Evolutionary conservation across 2,113 vertebrate genomes (phyloP).

Genomic region (Bungarus multicinctus): DNA sequence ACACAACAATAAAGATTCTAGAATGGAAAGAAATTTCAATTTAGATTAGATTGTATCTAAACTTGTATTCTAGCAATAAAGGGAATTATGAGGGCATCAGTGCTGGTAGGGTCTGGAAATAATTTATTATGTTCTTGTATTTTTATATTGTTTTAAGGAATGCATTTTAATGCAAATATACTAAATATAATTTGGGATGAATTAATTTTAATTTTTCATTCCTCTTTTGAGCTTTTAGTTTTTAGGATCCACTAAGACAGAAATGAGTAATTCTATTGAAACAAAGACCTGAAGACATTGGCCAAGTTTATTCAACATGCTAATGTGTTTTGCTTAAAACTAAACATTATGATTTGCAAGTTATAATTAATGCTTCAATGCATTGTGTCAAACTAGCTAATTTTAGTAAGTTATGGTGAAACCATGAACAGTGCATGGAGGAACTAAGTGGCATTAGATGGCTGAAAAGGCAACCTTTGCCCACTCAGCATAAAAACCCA

Average conservation of each 20-base stretch:
- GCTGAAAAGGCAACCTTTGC: slow-evolving; percentile 32
- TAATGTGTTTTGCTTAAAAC: neutral
- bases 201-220: neutral
- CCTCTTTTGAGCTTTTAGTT: neutral
- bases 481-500: neutral
- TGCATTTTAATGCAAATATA: slow-evolving; percentile 43
- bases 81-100: neutral
- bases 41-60: slow-evolving; percentile 20
- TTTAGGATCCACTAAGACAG: neutral
- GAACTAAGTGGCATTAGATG: slow-evolving; percentile 16
- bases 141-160: slow-evolving; percentile 29
- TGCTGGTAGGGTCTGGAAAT: neutral
- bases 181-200: neutral
- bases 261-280: neutral
- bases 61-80: neutral
- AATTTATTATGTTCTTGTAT: neutral
- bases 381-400: neutral
- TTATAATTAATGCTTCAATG: neutral
- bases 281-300: neutral
- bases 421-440: neutral
- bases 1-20: neutral
- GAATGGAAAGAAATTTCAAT: slow-evolving; percentile 17
- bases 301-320: neutral
- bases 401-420: neutral
- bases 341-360: neutral